Evolutionary conservation across 2,888 invertebrate genomes (phyloP).

Genomic region (Tenthredo notha): DNA sequence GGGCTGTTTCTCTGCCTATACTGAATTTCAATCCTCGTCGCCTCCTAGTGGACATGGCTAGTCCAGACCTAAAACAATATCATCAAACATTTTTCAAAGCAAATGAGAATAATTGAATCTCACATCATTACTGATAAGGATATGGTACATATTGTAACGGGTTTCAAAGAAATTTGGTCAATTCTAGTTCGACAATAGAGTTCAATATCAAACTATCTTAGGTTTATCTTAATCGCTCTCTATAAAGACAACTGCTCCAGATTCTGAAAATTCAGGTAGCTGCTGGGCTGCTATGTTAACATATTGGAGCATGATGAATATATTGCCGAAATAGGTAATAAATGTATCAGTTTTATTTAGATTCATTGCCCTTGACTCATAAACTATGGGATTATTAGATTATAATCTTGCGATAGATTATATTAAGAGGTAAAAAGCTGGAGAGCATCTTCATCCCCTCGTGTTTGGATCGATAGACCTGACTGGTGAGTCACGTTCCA

Average conservation of each 20-base stretch:
- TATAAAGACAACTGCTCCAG: not conserved
- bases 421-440: not conserved
- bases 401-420: not conserved
- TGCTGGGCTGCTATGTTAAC: not conserved
- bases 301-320: not conserved
- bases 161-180: not conserved
- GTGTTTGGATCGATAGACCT: conserved; percentile 70
- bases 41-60: conserved; percentile 78
- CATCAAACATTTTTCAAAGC: conserved; percentile 18
- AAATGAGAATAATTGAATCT: not conserved
- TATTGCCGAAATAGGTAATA: not conserved
- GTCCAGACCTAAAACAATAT: conserved; percentile 73
- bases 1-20: conserved; percentile 75
- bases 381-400: not conserved
- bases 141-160: not conserved
- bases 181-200: not conserved
- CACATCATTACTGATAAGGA: not conserved
- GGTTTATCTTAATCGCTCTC: no score
- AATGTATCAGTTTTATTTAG: not conserved
- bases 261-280: not conserved
- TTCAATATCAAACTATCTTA: not conserved
- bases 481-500: conserved; percentile 72
- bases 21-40: conserved; percentile 75
- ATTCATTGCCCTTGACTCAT: not conserved
- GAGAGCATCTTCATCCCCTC: conserved; percentile 19